Conservation (phyloP, 2,113 vertebrate species). For the Rhodinocichla rosea region DNA sequence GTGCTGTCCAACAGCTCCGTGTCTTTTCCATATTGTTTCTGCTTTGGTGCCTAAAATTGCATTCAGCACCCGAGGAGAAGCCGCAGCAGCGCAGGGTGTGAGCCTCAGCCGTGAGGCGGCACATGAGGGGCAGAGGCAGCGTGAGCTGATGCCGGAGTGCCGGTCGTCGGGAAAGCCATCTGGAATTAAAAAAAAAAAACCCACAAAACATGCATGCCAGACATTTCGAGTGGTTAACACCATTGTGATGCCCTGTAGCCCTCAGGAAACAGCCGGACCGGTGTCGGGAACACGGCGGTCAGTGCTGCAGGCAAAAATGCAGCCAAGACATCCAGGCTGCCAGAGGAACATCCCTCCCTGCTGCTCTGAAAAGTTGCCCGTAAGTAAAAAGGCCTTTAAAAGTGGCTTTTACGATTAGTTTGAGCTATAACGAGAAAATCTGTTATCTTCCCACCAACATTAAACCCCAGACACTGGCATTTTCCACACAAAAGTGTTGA, state of each 20-base stretch:
- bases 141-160: fast-evolving
- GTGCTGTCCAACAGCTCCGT: neutral
- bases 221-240: fast-evolving
- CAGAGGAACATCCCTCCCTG: neutral
- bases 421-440: neutral
- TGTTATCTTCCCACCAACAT: fast-evolving
- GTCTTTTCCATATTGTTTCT: neutral
- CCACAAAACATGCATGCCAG: neutral
- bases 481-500: neutral
- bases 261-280: neutral
- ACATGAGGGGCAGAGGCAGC: neutral
- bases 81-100: neutral
- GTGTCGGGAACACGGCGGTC: fast-evolving
- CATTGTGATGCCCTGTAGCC: neutral
- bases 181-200: neutral
- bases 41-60: neutral
- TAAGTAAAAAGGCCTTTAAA: neutral
- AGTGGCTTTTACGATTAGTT: neutral
- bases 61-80: neutral
- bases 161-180: neutral
- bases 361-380: neutral
- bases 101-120: fast-evolving
- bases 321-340: neutral
- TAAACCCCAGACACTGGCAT: neutral
- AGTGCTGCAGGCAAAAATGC: neutral